Conservation (phyloP, 2,797 vertebrate genomes). For the Limnodromus scolopaceus region DNA sequence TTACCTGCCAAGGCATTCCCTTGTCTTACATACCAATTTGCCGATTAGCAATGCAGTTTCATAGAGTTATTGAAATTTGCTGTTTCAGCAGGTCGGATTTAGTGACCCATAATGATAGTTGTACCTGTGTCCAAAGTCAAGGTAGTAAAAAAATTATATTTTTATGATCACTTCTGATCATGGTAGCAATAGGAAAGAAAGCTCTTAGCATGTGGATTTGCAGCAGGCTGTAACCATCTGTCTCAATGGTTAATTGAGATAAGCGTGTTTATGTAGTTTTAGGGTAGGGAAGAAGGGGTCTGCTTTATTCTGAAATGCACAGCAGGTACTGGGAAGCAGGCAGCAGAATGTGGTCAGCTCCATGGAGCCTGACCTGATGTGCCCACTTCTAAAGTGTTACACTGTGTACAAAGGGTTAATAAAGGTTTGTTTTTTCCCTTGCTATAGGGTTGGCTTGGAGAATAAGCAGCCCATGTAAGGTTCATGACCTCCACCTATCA, state of each 20-base stretch:
- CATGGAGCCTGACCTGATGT: neutral
- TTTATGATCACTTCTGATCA: neutral
- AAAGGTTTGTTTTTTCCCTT: neutral
- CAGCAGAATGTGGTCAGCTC: neutral
- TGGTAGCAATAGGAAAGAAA: neutral
- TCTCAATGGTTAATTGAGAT: neutral
- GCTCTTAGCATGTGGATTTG: neutral
- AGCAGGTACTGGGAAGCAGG: neutral
- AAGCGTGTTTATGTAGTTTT: neutral
- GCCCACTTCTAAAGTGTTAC: neutral
- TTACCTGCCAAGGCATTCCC: neutral
- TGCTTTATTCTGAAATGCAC: neutral
- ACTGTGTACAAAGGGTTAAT: neutral
- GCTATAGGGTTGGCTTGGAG: neutral
- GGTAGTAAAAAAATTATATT: neutral
- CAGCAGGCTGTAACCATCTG: neutral
- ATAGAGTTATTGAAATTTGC: neutral
- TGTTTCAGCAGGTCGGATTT: neutral
- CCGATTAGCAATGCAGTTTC: neutral
- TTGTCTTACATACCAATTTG: neutral
- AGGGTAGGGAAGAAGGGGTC: neutral
- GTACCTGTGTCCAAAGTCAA: neutral
- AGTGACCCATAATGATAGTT: neutral
- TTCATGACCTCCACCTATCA: neutral
- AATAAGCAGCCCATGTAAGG: neutral